Evolutionary conservation across 2,888 invertebrate species (phyloP), one percentile per base, ranked within the genome.

Genomic region (Pollenia griseotomentosa): DNA sequence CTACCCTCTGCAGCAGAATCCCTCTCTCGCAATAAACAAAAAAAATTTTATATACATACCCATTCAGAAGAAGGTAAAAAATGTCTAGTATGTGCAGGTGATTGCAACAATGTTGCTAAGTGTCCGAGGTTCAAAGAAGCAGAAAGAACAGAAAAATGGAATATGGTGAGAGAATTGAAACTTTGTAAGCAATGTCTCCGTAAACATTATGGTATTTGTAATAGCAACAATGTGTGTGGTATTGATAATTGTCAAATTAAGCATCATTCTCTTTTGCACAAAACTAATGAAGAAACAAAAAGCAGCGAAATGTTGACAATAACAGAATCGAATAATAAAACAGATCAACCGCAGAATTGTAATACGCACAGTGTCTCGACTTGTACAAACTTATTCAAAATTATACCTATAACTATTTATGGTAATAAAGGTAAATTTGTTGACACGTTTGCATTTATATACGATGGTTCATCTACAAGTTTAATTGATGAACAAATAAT

Each of bases 201-300:
- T 14, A 78, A 66, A 61, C 79, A 84, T 51, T 78, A n/a, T 19
- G 68, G 59, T 0, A 42, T 40, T 4, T 79, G 79, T 40, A 78
- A 73, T 40, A 73, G 46, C 40, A n/a, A n/a, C n/a, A n/a, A n/a
- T n/a, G n/a, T n/a, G n/a, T n/a, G n/a, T n/a, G n/a, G n/a, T n/a
- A n/a, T 85, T 8, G 59, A 81, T 10, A 71, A 66, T 16, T 85
- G 82, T 16, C 46, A 77, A 51, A 55, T 81, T 23, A 85, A 81
- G 23, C 66, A 85, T 55, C 63, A 85, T 65, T n/a, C 55, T 65
- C 74, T 84, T 11, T 73, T 85, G 42, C 81, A 81, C 19, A 68
- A 53, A 66, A 48, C 33, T 40, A 12, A 2, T 33, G 0, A 59
- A 59, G 23, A 59, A 23, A 11, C 12, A 14, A 14, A 14, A 14